Evolutionary conservation across 2,113 vertebrate genomes (phyloP).

Genomic region (Todiramphus chloris): DNA sequence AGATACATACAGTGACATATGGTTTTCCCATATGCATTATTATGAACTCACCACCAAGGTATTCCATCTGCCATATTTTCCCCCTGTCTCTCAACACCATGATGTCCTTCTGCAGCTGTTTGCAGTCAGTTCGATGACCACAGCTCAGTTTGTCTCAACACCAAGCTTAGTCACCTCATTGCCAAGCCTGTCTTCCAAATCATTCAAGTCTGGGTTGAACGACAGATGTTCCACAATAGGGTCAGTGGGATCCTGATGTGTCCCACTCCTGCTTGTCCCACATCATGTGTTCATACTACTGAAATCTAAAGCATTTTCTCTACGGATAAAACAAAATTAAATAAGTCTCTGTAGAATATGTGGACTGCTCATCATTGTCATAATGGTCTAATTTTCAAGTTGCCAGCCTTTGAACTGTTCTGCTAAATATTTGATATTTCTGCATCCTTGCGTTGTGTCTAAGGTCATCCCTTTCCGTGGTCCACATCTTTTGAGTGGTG

Average conservation of each 20-base stretch:
- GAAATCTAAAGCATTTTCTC: neutral
- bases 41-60: neutral
- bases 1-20: neutral
- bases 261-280: neutral
- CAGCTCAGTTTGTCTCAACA: slow-evolving; percentile 30
- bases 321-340: neutral
- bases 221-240: neutral
- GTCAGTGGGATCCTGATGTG: neutral
- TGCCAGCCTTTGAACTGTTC: neutral
- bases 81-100: neutral
- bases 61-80: slow-evolving; percentile 42
- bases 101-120: slow-evolving; percentile 26
- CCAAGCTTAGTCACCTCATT: neutral
- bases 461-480: neutral
- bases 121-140: slow-evolving; percentile 44
- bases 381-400: neutral
- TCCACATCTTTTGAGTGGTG: neutral
- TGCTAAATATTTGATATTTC: neutral
- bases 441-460: neutral
- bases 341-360: neutral
- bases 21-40: slow-evolving; percentile 18
- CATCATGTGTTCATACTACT: neutral
- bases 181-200: slow-evolving; percentile 4
- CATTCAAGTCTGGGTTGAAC: neutral
- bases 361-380: neutral